Evolutionary conservation across 2,888 invertebrate species (phyloP).

Genomic region (Eilema sororculum): DNA sequence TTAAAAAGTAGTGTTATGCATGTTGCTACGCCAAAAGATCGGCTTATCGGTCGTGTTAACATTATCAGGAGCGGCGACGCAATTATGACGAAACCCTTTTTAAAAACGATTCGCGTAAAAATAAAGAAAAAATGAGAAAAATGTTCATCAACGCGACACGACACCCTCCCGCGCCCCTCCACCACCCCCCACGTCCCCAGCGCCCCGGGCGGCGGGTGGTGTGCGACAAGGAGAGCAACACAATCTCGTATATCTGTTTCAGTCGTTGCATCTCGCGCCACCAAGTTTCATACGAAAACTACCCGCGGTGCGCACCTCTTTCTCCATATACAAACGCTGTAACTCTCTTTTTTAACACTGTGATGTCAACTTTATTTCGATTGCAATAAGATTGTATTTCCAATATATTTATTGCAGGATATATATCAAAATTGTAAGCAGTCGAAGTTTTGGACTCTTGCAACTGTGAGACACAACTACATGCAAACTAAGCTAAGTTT

Average conservation of each 20-base stretch:
- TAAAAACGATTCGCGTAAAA: conserved; percentile 86
- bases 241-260: conserved; percentile 63
- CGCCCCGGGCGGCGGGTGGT: conserved; percentile 81
- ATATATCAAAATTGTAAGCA: conserved; percentile 55
- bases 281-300: conserved; percentile 85
- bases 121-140: conserved; percentile 86
- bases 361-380: conserved; percentile 36
- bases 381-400: conserved; percentile 19
- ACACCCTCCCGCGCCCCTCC: conserved; percentile 66
- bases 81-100: conserved; percentile 87
- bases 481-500: conserved; percentile 77
- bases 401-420: conserved; percentile 29
- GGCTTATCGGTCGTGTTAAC: conserved; percentile 76
- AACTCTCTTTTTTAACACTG: conserved; percentile 36
- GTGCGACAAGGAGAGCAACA: conserved; percentile 63
- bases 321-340: conserved; percentile 49
- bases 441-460: conserved; percentile 79
- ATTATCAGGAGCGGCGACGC: conserved; percentile 82
- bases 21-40: conserved; percentile 51
- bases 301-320: conserved; percentile 81
- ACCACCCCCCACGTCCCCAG: conserved; percentile 59
- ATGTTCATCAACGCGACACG: conserved; percentile 87
- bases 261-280: conserved; percentile 81
- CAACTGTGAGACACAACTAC: conserved; percentile 78
- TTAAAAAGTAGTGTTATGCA: conserved; percentile 31